Evolutionary conservation across 2,113 vertebrate species (phyloP), one percentile per base, ranked within the genome.

Genomic region (Tragelaphus strepsiceros): DNA sequence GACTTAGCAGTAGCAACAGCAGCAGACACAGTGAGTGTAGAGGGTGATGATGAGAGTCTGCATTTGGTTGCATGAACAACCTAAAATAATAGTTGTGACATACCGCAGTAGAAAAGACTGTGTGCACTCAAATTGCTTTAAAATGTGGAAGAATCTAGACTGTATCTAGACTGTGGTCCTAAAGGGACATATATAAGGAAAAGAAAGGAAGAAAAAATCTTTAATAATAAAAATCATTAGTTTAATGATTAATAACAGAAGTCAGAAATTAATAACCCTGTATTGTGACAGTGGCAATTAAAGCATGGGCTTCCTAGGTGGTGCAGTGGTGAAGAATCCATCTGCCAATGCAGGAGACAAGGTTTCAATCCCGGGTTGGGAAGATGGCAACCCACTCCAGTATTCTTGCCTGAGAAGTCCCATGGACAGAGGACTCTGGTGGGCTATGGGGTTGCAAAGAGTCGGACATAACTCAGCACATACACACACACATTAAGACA

Each of bases 331-430:
- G n/a, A 74, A 3, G 67, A 74, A 39, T 22, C 10, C 5, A 6
- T 5, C 10, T 22, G n/a, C 19, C n/a, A 6, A 3, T 22, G 67
- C 19, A 39, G 67, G 67, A 71, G 17, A 71, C 67, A 22, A 12
- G 67, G 67, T 22, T 71, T 22, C n/a, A 5, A 0, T 6, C 67
- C 21, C 1, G 0, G 35, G 5, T 13, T 39, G 1, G 67, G 67
- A 71, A 22, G n/a, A 71, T 39, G 67, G 10, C 67, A 39, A 3
- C 67, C 67, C 21, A 39, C 35, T 39, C 67, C 67, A 74, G 21
- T 6, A 22, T 39, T 71, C 67, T 71, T 71, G 19, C n/a, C 67
- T 12, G 19, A 35, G n/a, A 71, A 71, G 67, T 67, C 4, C 32
- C 8, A 11, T 35, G 64, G n/a, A 71, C 64, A 71, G 64, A 71